Base-by-base conservation (phyloP, 92 coral and sea anemone species). In the Porites evermanni region DNA sequence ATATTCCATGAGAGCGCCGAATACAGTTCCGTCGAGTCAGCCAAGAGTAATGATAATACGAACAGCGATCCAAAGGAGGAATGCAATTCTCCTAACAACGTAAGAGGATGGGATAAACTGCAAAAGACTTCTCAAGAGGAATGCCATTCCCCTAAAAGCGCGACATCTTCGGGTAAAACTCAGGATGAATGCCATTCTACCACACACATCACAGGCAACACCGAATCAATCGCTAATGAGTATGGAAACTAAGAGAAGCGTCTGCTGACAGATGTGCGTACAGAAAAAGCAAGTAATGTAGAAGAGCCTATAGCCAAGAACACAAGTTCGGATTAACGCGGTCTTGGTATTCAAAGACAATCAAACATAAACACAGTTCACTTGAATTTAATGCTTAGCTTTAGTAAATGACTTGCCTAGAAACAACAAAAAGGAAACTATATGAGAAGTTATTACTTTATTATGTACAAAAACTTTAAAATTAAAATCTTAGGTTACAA, bases 391-490 rank as follows among this genome's bases (percentile, higher is more conserved):
- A n/a, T 63, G 67, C 67, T 58, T 60, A 77, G 54, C 76, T 80
- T 81, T 81, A 77, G 77, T 74, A 64, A 23, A 67, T 26, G 77
- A 74, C 72, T 74, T 54, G n/a, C 6, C 12, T 10, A 17, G 12
- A 51, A 23, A 77, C 23, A 12, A 52, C 12, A 67, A 77, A 21
- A 10, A 50, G 19, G 47, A 38, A 38, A 38, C 47, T 38, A 38
- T 4, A 66, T 21, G 67, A 67, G 78, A 32, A 77, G 52, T 14
- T 64, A 29, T 65, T 65, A 68, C 50, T 64, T 50, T 83, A 72
- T 12, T 63, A 61, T 86, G 83, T 78, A 71, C 72, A 77, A 69
- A 67, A 85, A 4, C 71, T 71, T 53, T 38, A 23, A 69, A 65
- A 77, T 75, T 8, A 17, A 84, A 26, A 38, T 19, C 5, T 11